Evolutionary conservation across 2,797 vertebrate species (phyloP), one percentile per base, ranked within the genome.

Genomic region (Momotus momota): DNA sequence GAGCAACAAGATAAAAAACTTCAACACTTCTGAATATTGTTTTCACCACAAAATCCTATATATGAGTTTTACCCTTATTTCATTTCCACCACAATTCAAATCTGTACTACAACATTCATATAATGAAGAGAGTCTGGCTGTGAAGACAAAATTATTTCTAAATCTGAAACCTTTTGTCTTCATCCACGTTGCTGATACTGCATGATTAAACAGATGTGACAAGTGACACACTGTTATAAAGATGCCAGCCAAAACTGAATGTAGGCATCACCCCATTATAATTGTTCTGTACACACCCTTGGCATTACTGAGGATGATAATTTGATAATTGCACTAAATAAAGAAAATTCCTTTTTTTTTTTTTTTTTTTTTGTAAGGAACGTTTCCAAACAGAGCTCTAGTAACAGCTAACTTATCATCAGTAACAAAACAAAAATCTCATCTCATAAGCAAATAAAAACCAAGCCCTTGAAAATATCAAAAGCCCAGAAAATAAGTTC

Each of bases 151-250:
- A 72, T 79, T 77, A 74, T 74, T 92, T 90, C 66, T 77, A 72
- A 81, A 90, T 64, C 81, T 80, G 48, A 92, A 79, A 31, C 3
- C 48, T 80, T 96, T 92, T 90, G n/a, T 92, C 48, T 81, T 93
- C 67, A 67, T 78, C 48, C 27, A 9, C 2, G 1, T 9, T 89
- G 49, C 40, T 81, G 57, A 82, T 65, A 86, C 21, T 89, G 65
- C 49, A 31, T 87, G 69, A 89, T 93, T 84, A 88, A 94, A 94
- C 38, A 89, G 84, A 93, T 81, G 49, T 92, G 60, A 81, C 71
- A 91, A 95, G 71, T 71, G 60, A 43, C 49, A 71, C 14, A 55
- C 31, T 60, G 29, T 70, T 86, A 77, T 69, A 92, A 91, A 93
- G 57, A 93, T 51, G 41, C 31, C 33, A 96, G 60, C 71, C n/a